phyloP scores from a whole-genome alignment of 1,140 invertebrate species.

The Aphaenogaster rudis region DNA sequence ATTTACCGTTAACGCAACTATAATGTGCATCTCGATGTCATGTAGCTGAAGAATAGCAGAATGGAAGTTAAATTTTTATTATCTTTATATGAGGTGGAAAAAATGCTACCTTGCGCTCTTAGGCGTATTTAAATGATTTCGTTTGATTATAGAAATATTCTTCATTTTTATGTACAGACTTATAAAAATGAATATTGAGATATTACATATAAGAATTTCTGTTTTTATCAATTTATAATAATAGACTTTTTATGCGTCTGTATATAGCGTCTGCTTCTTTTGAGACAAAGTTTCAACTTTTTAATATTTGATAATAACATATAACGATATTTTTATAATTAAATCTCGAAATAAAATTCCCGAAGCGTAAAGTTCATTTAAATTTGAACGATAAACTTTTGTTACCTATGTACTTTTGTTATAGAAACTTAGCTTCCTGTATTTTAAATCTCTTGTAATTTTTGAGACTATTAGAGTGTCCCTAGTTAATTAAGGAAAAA shows the following conservation, averaged over 20 bases:
- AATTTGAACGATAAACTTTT: conserved; percentile 10
- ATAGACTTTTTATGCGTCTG: not conserved
- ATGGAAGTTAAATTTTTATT: not conserved
- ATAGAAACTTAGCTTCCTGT: not conserved
- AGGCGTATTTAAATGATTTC: not conserved
- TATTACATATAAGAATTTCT: not conserved
- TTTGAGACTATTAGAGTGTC: not conserved
- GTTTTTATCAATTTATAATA: not conserved
- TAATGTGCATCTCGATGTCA: not conserved
- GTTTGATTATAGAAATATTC: not conserved
- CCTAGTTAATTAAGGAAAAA: not conserved
- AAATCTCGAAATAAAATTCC: not conserved
- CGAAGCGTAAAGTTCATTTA: conserved; percentile 8
- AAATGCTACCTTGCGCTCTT: not conserved
- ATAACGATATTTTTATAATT: not conserved
- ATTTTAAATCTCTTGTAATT: not conserved
- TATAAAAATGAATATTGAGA: not conserved
- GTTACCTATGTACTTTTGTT: not conserved
- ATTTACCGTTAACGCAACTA: conserved; percentile 33
- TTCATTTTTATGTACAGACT: not conserved
- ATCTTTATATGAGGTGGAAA: not conserved
- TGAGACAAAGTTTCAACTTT: not conserved
- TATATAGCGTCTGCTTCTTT: not conserved
- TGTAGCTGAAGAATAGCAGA: not conserved
- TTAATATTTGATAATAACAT: not conserved